Evolutionary conservation across 1,140 invertebrate species (phyloP), one percentile per base, ranked within the genome.

Genomic region (Nasonia longicornis): DNA sequence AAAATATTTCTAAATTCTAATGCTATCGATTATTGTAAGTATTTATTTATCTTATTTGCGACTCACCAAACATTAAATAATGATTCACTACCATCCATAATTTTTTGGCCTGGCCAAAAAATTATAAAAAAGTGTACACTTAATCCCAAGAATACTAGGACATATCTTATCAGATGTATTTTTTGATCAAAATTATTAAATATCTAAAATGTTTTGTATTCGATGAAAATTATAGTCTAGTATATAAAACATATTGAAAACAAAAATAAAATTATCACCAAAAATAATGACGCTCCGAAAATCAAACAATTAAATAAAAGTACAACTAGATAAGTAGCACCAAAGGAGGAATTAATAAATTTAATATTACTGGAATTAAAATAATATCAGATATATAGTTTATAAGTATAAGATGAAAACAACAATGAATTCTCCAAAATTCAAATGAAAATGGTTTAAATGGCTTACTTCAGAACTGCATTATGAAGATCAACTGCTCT

Each of bases 31-130:
- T 26, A 26, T 26, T 26, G 26, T 26, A 26, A 26, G 0, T 26
- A 26, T 26, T 26, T 26, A 26, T 26, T 26, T 26, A 26, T 26
- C 26, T 26, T 26, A 26, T 26, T 26, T 26, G 26, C 26, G 26
- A 12, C 14, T 38, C 31, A 71, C 69, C 69, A 38, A 16, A 31
- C 31, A 71, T 71, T 3, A 71, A 71, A 71, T 71, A 71, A 29
- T 35, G 69, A 35, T 71, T 29, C 14, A 38, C 69, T 71, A 31
- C 35, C 31, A 10, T 71, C 10, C 12, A 71, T 71, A 3, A 71
- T 14, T 10, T 20, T 71, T 42, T 71, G 69, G 10, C 69, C 69
- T 20, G 69, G 10, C 16, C 16, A 31, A 38, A 71, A 71, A 16
- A 38, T 35, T 4, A 71, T 29, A 71, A 20, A 71, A 35, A 71